A percentile compares a stretch with the other conserved stretches of the same genome.
Conservation (phyloP, 2,888 invertebrate genomes). For the Hirtodrosophila histrioides region DNA sequence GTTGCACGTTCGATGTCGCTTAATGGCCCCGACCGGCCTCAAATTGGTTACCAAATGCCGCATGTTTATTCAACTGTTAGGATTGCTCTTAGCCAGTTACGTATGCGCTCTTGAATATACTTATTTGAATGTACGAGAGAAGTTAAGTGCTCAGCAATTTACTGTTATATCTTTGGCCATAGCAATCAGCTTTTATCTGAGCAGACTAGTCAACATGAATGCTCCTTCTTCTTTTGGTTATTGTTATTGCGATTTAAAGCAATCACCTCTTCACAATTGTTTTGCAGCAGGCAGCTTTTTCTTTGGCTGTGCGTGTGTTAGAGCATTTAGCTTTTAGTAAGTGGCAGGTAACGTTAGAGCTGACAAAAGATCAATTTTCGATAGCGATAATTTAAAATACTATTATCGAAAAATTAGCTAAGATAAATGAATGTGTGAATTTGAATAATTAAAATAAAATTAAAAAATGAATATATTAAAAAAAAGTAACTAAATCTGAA, state of each 20-base stretch:
- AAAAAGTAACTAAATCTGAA: no score
- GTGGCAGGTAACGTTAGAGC: no score
- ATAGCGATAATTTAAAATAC: no score
- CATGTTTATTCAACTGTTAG: constrained; percentile 43
- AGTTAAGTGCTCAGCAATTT: constrained; percentile 18
- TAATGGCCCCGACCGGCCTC: constrained; percentile 29
- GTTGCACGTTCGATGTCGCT: constrained; percentile 35
- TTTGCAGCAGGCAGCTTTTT: not conserved
- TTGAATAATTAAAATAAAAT: no score
- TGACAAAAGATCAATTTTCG: no score
- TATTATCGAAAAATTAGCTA: no score
- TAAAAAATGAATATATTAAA: no score
- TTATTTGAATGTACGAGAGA: not conserved
- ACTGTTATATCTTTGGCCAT: constrained; percentile 23
- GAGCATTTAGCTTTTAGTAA: no score
- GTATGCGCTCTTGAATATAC: constrained; percentile 4
- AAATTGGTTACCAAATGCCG: constrained; percentile 15
- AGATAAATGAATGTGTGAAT: no score
- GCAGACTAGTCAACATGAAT: not conserved
- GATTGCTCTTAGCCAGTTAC: constrained; percentile 1
- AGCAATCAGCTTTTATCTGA: constrained; percentile 28
- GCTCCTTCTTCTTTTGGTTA: constrained; percentile 4
- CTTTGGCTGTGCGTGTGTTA: no score
- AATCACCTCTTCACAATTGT: no score
- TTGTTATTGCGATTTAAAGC: constrained; percentile 31